phyloP scores from a whole-genome alignment of 2,797 vertebrate genomes.

The Cryptoprocta ferox region DNA sequence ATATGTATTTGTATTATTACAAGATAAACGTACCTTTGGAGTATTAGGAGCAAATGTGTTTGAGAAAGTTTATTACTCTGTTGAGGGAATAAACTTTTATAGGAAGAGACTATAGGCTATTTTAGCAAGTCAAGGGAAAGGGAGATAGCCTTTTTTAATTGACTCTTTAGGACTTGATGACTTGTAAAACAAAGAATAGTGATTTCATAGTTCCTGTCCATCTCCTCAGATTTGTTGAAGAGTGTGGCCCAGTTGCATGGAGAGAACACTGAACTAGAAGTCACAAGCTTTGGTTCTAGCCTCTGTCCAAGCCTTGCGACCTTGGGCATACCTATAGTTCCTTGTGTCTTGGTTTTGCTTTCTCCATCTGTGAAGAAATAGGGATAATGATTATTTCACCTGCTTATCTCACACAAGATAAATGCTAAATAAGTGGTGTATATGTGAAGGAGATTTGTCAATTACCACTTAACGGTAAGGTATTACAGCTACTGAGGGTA shows the following conservation, averaged over 20 bases:
- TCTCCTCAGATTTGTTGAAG: not conserved
- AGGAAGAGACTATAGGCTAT: not conserved
- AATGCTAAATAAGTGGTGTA: not conserved
- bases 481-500: not conserved
- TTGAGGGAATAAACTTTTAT: not conserved
- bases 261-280: not conserved
- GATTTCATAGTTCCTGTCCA: not conserved
- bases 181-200: not conserved
- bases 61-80: not conserved
- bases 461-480: not conserved
- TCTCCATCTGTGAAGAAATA: not conserved
- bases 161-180: not conserved
- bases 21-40: not conserved
- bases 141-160: not conserved
- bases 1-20: not conserved
- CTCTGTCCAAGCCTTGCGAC: not conserved
- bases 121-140: conserved; percentile 36
- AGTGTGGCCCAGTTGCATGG: not conserved
- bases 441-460: not conserved
- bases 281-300: not conserved
- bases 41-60: not conserved
- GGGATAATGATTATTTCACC: not conserved
- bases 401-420: not conserved
- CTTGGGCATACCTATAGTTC: not conserved
- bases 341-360: not conserved